phyloP scores from a whole-genome alignment of 2,113 vertebrate genomes.

The Pelecanoides urinatrix region DNA sequence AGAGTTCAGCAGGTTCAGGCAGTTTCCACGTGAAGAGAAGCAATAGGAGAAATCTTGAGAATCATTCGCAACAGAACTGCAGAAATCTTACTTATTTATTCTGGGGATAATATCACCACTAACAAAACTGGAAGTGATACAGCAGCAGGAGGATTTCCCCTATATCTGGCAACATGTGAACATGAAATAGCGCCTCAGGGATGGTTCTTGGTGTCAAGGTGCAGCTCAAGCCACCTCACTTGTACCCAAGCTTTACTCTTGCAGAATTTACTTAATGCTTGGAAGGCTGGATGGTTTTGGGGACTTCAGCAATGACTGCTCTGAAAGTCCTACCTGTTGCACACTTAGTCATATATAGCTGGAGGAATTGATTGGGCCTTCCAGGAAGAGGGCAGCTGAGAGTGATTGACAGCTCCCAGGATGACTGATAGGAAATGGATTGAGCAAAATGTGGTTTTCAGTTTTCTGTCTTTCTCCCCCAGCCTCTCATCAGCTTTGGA shows the following conservation, averaged over 20 bases:
- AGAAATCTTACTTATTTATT: background rate
- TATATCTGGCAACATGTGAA: background rate
- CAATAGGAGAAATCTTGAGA: background rate
- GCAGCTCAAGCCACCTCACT: background rate
- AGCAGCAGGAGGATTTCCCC: background rate
- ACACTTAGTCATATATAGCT: background rate
- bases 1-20: background rate
- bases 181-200: background rate
- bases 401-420: background rate
- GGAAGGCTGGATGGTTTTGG: background rate
- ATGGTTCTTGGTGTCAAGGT: background rate
- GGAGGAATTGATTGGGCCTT: background rate
- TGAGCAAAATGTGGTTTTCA: background rate
- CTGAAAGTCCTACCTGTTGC: background rate
- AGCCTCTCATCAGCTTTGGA: background rate
- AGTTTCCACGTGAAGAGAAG: background rate
- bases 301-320: background rate
- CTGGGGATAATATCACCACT: background rate
- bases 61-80: background rate
- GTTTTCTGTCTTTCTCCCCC: background rate
- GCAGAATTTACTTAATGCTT: background rate
- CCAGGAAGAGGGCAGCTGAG: background rate
- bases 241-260: background rate
- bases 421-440: background rate
- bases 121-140: background rate